Percentiles rank a stretch among this genome's conserved stretches.
phyloP scores from a whole-genome alignment of 2,888 invertebrate species.

The Euclidia mi region DNA sequence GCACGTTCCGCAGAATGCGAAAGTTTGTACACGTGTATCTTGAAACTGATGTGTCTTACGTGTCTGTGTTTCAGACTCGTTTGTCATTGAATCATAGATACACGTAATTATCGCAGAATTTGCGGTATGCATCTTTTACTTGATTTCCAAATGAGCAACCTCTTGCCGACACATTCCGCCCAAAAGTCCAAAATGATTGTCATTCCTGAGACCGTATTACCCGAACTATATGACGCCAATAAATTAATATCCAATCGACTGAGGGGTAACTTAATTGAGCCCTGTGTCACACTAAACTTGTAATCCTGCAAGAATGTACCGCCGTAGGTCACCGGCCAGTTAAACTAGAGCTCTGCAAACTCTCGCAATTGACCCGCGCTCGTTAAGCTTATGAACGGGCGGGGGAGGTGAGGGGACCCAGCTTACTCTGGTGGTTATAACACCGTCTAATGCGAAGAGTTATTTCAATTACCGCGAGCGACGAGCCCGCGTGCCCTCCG shows the following conservation, averaged over 20 bases:
- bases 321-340: constrained; percentile 39
- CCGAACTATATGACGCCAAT: constrained; percentile 66
- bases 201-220: constrained; percentile 44
- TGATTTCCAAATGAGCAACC: constrained; percentile 33
- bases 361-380: constrained; percentile 21
- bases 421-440: constrained; percentile 45
- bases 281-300: constrained; percentile 70
- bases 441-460: constrained; percentile 68
- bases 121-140: constrained; percentile 6
- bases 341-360: constrained; percentile 33
- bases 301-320: constrained; percentile 73
- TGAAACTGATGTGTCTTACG: no score
- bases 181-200: constrained; percentile 26
- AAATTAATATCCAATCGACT: constrained; percentile 78
- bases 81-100: no score
- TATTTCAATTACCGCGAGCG: constrained; percentile 74
- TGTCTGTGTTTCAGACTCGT: no score
- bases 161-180: constrained; percentile 3
- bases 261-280: constrained; percentile 74
- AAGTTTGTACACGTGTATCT: no score
- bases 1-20: no score
- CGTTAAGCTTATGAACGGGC: constrained; percentile 7
- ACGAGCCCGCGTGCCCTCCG: constrained; percentile 58
- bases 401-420: constrained; percentile 26
- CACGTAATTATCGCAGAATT: not conserved